Evolutionary conservation across 2,113 vertebrate species (phyloP).

Genomic region (Sinocyclocheilus anshuiensis): DNA sequence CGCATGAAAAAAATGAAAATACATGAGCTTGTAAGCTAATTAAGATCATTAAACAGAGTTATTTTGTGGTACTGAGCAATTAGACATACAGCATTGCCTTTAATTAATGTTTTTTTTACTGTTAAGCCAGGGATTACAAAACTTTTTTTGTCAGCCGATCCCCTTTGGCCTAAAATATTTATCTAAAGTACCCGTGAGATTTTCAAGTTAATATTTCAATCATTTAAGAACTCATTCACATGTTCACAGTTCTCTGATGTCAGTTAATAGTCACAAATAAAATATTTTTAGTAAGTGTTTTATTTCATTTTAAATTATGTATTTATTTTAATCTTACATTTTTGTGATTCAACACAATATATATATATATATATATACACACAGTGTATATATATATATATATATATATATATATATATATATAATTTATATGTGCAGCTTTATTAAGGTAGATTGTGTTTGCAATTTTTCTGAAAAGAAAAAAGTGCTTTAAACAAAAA

Average conservation of each 20-base stretch:
- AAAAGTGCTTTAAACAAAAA: background rate
- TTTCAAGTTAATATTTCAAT: background rate
- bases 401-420: too few species aligned
- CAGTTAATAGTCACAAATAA: too few species aligned
- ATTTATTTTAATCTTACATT: too few species aligned
- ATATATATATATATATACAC: too few species aligned
- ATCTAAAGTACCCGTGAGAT: too few species aligned
- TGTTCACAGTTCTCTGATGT: too few species aligned
- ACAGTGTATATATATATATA: too few species aligned
- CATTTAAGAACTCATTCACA: background rate
- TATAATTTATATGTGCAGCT: too few species aligned
- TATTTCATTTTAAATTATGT: too few species aligned
- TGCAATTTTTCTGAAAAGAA: background rate
- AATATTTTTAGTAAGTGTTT: too few species aligned
- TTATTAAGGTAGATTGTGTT: background rate
- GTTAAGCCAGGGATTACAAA: background rate
- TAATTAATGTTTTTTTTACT: background rate
- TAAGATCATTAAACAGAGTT: background rate
- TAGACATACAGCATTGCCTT: background rate
- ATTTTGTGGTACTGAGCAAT: background rate
- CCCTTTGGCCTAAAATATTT: background rate
- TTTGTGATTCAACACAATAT: too few species aligned
- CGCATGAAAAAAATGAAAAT: background rate
- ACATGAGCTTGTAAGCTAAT: background rate
- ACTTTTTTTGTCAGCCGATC: background rate